A percentile compares a stretch with the other conserved stretches of the same genome.
These are phyloP conservation scores for human (Homo sapiens) DNA, from an alignment of 2,113 vertebrate species.

Conservation along the genomic window GRCh38 chr15:60989001-60989500, in stretches of 20 bases:
- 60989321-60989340: not conserved
- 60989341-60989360: not conserved
- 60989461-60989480: not conserved
- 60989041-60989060: not conserved
- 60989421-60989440: not conserved
- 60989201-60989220: not conserved
- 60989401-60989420: not conserved
- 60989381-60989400: not conserved
- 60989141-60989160: not conserved
- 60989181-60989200: not conserved
- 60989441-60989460: not conserved
- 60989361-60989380: not conserved
- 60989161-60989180: slow-evolving; percentile 8
- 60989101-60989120: not conserved
- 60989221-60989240: not conserved
- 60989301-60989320: not conserved
- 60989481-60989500: not conserved
- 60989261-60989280: not conserved
- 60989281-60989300: not conserved
- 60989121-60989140: not conserved
- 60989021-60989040: not conserved
- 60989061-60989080: not conserved
- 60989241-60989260: not conserved
- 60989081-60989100: not conserved
- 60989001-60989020: not conserved